Evolutionary conservation across 2,113 vertebrate species (phyloP).

Genomic region (Gulo gulo): DNA sequence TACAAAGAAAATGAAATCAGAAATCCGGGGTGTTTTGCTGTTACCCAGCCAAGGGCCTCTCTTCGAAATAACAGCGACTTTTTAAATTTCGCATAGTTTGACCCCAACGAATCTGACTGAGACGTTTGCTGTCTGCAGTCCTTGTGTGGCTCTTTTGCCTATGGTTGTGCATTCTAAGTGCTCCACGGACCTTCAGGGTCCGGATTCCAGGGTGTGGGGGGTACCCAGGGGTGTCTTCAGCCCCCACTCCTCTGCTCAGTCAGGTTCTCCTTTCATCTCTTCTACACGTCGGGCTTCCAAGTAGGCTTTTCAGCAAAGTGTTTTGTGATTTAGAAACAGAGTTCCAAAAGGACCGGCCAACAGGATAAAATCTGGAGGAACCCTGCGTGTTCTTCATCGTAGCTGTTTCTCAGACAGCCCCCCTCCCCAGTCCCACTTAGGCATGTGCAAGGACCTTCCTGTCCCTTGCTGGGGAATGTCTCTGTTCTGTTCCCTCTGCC

Average conservation of each 20-base stretch:
- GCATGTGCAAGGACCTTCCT: neutral
- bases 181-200: neutral
- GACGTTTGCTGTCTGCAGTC: neutral
- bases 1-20: conserved; percentile 48
- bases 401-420: neutral
- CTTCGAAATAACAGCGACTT: neutral
- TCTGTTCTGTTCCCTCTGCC: neutral
- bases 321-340: neutral
- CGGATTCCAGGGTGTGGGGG: neutral
- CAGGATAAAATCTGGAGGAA: neutral
- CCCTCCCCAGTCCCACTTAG: neutral
- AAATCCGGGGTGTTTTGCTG: neutral
- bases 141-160: neutral
- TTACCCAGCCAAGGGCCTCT: neutral
- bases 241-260: neutral
- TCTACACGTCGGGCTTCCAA: neutral
- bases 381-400: neutral
- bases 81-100: neutral
- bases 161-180: neutral
- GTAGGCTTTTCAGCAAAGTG: neutral
- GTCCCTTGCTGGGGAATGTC: neutral
- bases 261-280: neutral
- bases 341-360: neutral
- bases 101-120: neutral
- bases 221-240: fast-evolving